Percentiles rank a stretch among this genome's conserved stretches.
phyloP scores from a whole-genome alignment of 2,888 invertebrate genomes.

The Linnaemya tessellans region DNA sequence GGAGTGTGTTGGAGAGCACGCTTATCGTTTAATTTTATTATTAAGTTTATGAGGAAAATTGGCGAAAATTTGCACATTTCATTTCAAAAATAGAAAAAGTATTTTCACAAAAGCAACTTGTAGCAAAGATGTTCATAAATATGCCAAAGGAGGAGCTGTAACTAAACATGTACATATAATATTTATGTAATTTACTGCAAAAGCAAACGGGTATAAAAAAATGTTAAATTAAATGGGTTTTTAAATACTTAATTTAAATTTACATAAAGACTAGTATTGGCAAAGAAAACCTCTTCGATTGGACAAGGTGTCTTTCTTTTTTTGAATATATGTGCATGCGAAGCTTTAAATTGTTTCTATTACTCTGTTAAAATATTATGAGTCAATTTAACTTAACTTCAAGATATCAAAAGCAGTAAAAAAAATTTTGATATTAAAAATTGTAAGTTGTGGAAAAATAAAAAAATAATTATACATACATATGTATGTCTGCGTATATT shows the following conservation, averaged over 20 bases:
- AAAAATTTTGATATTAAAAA: no score
- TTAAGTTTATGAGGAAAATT: slow-evolving; percentile 18
- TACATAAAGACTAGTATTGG: background rate
- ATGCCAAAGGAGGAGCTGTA: slow-evolving; percentile 34
- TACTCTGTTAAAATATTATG: no score
- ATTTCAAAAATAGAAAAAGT: background rate
- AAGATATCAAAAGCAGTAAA: no score
- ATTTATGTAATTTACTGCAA: slow-evolving; percentile 26
- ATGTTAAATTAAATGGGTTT: slow-evolving; percentile 6
- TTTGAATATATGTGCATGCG: background rate
- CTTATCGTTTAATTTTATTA: slow-evolving; percentile 17
- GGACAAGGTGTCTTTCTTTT: background rate
- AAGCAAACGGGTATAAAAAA: background rate
- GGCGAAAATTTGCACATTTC: slow-evolving; percentile 1
- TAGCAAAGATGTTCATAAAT: slow-evolving; percentile 22
- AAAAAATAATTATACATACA: no score
- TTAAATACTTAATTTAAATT: slow-evolving; percentile 34
- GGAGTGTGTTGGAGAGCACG: slow-evolving; percentile 11
- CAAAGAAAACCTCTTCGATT: background rate
- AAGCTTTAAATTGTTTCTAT: background rate
- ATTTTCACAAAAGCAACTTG: slow-evolving; percentile 4
- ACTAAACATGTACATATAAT: background rate
- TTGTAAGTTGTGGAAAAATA: no score
- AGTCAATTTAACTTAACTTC: no score
- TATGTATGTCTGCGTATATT: no score